Evolutionary conservation across 2,797 vertebrate species (phyloP).

Genomic region (Pseudocheirus occidentalis): DNA sequence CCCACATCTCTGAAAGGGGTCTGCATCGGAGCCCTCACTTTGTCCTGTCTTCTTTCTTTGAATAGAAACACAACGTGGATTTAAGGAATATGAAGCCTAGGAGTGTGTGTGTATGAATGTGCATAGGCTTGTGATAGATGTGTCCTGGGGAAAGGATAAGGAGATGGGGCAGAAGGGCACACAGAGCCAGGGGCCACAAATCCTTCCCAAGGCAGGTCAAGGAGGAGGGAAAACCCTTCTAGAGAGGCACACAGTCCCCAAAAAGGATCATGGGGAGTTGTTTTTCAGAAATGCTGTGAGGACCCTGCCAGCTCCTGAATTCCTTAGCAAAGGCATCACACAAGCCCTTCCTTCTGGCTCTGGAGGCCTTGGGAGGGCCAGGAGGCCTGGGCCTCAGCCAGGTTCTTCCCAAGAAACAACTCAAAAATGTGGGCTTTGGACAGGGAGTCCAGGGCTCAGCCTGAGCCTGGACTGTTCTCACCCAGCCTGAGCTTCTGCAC

Average conservation of each 20-base stretch:
- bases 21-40: not conserved
- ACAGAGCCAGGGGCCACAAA: not conserved
- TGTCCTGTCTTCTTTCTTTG: not conserved
- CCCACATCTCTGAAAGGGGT: not conserved
- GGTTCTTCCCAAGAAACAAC: not conserved
- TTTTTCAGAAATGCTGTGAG: conserved; percentile 71
- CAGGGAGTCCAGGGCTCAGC: no score
- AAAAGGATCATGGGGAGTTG: conserved; percentile 68
- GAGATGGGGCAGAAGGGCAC: no score
- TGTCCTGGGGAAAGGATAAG: no score
- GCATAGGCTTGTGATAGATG: not conserved
- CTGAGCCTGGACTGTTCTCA: not conserved
- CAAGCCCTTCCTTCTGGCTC: not conserved
- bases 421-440: not conserved
- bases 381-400: not conserved
- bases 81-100: not conserved
- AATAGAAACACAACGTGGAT: not conserved
- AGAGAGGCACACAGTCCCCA: not conserved
- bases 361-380: not conserved
- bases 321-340: conserved; percentile 31
- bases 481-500: not conserved
- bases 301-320: conserved; percentile 62
- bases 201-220: not conserved
- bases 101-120: not conserved
- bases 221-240: no score